Evolutionary conservation across 1,140 invertebrate genomes (phyloP), one percentile per base, ranked within the genome.

Genomic region (Papilio glaucus): DNA sequence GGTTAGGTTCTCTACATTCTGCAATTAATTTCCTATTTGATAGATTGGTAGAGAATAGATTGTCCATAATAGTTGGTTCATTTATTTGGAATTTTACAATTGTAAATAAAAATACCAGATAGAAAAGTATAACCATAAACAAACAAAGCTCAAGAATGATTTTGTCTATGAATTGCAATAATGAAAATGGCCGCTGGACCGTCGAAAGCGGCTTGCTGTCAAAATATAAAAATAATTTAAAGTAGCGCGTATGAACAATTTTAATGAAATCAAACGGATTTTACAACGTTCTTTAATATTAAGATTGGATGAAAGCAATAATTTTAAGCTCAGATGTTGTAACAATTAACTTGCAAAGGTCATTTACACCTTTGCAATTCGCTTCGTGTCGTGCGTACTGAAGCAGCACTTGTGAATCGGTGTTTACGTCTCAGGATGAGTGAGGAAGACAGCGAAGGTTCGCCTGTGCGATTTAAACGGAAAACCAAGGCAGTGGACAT

Each of bases 201-300:
- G 85, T 89, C 81, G 83, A 89, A 83, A 92, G 90, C 89, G 89
- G 90, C 87, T 90, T 92, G 86, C 89, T 92, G 90, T 92, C 90
- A 92, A 91, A 92, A 92, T 92, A 92, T 77, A 84, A 85, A 82
- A 87, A 89, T 85, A 84, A 80, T 82, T 86, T 85, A 82, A 83
- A 72, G 72, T 85, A 83, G 80, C 79, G 84, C 82, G 79, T 84
- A 85, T 85, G 78, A 79, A 71, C 75, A 81, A 77, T 70, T 82
- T 81, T 76, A 77, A 77, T 83, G 72, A 81, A 82, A 62, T 75
- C 81, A 76, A 73, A 77, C 45, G 81, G 67, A 78, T 85, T 74
- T 74, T 62, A 85, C 78, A 73, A 71, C 73, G 78, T 67, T 73
- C 72, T 83, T 77, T 77, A 73, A 73, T 74, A 79, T 77, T 63